Evolutionary conservation across 2,113 vertebrate genomes (phyloP).

Genomic region (Oryzias javanicus): DNA sequence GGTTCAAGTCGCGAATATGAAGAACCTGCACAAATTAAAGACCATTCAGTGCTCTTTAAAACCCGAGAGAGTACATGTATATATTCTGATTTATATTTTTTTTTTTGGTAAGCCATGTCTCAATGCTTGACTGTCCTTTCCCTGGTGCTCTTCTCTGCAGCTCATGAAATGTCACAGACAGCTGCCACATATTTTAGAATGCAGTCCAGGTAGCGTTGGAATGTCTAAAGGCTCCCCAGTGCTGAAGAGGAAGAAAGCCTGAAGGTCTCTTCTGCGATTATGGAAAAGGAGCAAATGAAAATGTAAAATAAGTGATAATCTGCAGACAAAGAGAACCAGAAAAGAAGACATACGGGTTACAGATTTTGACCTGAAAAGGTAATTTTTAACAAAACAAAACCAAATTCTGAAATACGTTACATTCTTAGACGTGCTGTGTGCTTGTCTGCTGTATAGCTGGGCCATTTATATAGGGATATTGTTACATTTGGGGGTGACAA

Average conservation of each 20-base stretch:
- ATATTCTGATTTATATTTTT: conserved; percentile 10
- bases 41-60: conserved; percentile 3
- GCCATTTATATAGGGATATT: no score
- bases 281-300: conserved; percentile 5
- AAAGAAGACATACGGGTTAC: neutral
- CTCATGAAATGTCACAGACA: conserved; percentile 49
- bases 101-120: conserved; percentile 17
- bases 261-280: conserved; percentile 37
- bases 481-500: no score
- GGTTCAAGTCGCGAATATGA: conserved; percentile 10
- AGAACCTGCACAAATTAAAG: conserved; percentile 10
- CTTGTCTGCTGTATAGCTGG: neutral
- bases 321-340: conserved; percentile 29
- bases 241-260: conserved; percentile 13
- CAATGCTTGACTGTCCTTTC: neutral
- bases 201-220: conserved; percentile 34
- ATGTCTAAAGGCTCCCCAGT: conserved; percentile 27
- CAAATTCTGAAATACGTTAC: no score
- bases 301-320: conserved; percentile 8
- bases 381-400: neutral
- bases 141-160: conserved; percentile 7
- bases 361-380: neutral
- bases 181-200: conserved; percentile 43
- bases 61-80: conserved; percentile 16
- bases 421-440: neutral